A percentile compares a stretch with the other conserved stretches of the same genome.
Conservation (phyloP, 2,888 invertebrate genomes). For the Ceratothoa steindachneri region DNA sequence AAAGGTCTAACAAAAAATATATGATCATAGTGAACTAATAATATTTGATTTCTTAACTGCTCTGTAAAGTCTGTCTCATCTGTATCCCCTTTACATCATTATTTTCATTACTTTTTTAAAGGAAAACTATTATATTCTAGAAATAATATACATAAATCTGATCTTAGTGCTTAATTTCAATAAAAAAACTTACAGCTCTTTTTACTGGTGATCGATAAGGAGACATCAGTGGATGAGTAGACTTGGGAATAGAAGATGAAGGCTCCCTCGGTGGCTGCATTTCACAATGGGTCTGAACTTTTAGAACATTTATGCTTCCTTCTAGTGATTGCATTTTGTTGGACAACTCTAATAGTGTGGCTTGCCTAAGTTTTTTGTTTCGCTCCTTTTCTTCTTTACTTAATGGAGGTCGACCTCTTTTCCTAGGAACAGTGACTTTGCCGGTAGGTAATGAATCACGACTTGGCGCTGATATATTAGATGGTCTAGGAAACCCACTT, state of each 20-base stretch:
- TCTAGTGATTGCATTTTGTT: background rate
- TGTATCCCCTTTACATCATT: no score
- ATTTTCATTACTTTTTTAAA: no score
- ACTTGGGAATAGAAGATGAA: background rate
- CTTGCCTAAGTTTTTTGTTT: constrained; percentile 9
- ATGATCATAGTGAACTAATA: no score
- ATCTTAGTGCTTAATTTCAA: no score
- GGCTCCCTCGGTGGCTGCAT: background rate
- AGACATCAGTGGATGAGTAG: background rate
- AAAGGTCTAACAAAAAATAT: no score
- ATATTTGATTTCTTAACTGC: no score
- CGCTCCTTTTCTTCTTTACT: constrained; percentile 19
- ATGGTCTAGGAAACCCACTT: background rate
- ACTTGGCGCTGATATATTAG: background rate
- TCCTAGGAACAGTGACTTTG: constrained; percentile 2
- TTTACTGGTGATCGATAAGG: constrained; percentile 4
- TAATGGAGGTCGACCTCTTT: constrained; percentile 20
- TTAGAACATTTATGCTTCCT: background rate
- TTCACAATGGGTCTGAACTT: constrained; percentile 1
- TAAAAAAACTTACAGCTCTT: background rate
- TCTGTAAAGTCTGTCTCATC: no score
- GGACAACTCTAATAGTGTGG: background rate
- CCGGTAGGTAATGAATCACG: background rate
- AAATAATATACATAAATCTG: no score
- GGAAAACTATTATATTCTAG: no score